Percentiles rank a stretch among this genome's conserved stretches.
Evolutionary conservation across 2,797 vertebrate species (phyloP).

Genomic region (Coranthus polyacanthus): DNA sequence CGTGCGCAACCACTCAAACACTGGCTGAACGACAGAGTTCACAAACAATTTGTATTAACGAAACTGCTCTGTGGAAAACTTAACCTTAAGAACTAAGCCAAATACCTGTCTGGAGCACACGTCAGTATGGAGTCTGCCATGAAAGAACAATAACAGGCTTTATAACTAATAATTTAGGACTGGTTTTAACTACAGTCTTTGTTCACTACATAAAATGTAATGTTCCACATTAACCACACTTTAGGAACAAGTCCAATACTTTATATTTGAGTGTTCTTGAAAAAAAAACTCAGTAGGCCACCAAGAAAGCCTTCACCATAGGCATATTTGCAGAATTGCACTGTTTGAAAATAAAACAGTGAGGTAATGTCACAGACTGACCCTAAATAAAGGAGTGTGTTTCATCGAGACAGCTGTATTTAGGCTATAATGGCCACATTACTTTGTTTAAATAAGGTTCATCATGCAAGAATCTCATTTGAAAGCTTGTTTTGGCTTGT

Average conservation of each 20-base stretch:
- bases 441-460: no score
- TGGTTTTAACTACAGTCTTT: constrained; percentile 54
- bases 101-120: constrained; percentile 55
- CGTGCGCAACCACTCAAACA: constrained; percentile 1
- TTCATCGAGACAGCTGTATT: constrained; percentile 19
- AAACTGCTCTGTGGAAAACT: constrained; percentile 40
- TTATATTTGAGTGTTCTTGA: constrained; percentile 26
- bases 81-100: constrained; percentile 37
- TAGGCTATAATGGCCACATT: not conserved
- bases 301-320: constrained; percentile 9
- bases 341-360: constrained; percentile 29
- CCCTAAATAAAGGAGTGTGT: constrained; percentile 29
- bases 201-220: constrained; percentile 50
- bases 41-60: constrained; percentile 22
- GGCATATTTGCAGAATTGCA: not conserved
- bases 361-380: constrained; percentile 17
- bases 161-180: constrained; percentile 62
- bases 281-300: no score
- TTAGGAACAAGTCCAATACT: constrained; percentile 12
- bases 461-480: not conserved
- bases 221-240: constrained; percentile 44
- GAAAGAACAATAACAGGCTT: constrained; percentile 65
- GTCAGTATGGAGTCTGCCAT: constrained; percentile 40
- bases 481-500: no score
- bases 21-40: constrained; percentile 1